Evolutionary conservation across 2,888 invertebrate species (phyloP).

Genomic region (Callimorpha dominula): DNA sequence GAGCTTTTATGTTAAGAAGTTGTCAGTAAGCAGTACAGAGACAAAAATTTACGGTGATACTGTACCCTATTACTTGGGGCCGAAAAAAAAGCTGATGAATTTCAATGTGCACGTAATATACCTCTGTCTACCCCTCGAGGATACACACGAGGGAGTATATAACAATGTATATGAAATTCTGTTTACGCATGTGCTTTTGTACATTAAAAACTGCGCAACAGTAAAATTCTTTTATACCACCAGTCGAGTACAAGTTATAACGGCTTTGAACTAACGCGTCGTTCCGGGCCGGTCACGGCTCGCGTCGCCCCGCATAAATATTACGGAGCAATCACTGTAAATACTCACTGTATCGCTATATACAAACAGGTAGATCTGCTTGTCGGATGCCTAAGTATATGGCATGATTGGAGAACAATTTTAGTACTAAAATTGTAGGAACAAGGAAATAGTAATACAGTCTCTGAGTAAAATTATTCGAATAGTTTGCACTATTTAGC

Average conservation of each 20-base stretch:
- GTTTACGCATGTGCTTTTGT: not conserved
- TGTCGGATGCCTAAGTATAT: constrained; percentile 54
- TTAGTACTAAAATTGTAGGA: not conserved
- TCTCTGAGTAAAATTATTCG: no score
- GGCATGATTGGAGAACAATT: constrained; percentile 54
- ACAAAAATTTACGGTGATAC: no score
- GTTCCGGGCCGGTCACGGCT: constrained; percentile 57
- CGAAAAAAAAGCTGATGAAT: no score
- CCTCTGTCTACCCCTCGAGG: not conserved
- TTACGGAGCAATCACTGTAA: constrained; percentile 74
- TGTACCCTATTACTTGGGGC: not conserved
- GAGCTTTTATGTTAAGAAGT: not conserved
- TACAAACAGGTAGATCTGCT: constrained; percentile 61
- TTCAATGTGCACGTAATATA: not conserved
- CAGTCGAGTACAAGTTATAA: constrained; percentile 38
- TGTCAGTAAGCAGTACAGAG: not conserved
- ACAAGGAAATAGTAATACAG: not conserved
- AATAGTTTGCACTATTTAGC: no score
- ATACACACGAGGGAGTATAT: not conserved
- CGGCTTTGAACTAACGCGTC: constrained; percentile 51
- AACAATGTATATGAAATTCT: not conserved
- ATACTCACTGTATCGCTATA: constrained; percentile 60
- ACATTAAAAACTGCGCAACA: not conserved
- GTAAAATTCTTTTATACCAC: not conserved
- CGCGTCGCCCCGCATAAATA: constrained; percentile 68